Base-by-base conservation (phyloP, 2,888 invertebrate species). In the Mayetiola destructor region DNA sequence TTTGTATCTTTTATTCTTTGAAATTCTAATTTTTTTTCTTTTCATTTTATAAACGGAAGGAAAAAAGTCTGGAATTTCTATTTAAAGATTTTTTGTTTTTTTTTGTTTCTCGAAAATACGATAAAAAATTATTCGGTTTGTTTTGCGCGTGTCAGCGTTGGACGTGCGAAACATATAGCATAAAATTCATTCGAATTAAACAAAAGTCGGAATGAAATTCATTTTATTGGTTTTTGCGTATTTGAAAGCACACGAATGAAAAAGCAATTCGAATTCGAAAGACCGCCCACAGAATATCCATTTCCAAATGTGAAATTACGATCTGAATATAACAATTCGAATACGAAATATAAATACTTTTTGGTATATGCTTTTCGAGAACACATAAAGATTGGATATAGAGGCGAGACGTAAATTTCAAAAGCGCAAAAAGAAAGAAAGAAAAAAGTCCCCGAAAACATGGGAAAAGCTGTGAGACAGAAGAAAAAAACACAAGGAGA, bases 181-280 rank as follows among this genome's bases (percentile, higher is more conserved):
- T 16, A 48, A 23, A 48, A 27, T 48, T 27, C 48, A 27, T 48
- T 48, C 23, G 42, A 42, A 21, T 42, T 23, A 23, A 48, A 48
- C 48, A 48, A 48, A 48, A 27, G 48, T 48, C 2, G 48, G 27
- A 48, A 48, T 48, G n/a, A 48, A 48, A 48, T 48, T 27, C 48
- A 48, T 48, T 48, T 48, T 48, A 48, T 48, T 48, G 48, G 48
- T 23, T 48, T 48, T 48, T 48, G 39, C 48, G 27, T 27, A n/a
- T 14, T 48, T 48, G 14, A 16, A 27, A 48, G 48, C 48, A n/a
- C n/a, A 48, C 23, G 16, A 23, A 23, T 21, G 14, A 27, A 27
- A 27, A 3, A 27, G n/a, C 48, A 48, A 16, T n/a, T 2, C 23
- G n/a, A 48, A 14, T 27, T 16, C 23, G 16, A n/a, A 27, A 27